These are phyloP conservation scores for Ictalurus furcatus DNA, from an alignment of 2,113 vertebrate species.

Conservation along the genomic window DNA sequence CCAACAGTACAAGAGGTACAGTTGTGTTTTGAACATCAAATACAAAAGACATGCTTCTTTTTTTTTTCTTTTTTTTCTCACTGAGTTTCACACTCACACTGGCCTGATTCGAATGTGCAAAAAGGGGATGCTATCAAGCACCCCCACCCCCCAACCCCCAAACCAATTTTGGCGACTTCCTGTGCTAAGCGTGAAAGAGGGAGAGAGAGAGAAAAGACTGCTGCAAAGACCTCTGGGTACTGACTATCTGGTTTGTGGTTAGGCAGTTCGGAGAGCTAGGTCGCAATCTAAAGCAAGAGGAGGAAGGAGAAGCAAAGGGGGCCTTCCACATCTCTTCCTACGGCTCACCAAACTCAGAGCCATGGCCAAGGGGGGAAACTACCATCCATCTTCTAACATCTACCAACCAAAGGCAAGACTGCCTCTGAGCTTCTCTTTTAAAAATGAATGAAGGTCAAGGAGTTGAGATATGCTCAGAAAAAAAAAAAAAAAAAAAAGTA, in stretches of 20 bases:
- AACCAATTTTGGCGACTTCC: conserved; percentile 41
- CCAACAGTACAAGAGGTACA: neutral
- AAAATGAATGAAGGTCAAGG: neutral
- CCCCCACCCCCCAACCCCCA: neutral
- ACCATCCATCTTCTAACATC: conserved; percentile 24
- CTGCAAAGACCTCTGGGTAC: conserved; percentile 72
- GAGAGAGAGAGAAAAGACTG: conserved; percentile 50
- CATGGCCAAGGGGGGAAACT: conserved; percentile 54
- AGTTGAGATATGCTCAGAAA: neutral
- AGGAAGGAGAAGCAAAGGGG: conserved; percentile 71
- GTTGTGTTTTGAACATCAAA: neutral
- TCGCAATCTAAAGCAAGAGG: conserved; percentile 66
- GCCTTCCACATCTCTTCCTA: conserved; percentile 74
- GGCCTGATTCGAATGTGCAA: conserved; percentile 27
- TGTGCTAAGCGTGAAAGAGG: conserved; percentile 51
- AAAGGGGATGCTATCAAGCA: conserved; percentile 41
- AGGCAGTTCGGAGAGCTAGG: conserved; percentile 60
- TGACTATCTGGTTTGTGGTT: conserved; percentile 72
- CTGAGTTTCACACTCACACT: conserved; percentile 34
- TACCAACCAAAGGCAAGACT: conserved; percentile 17
- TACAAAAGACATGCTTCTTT: neutral
- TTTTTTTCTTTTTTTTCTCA: neutral
- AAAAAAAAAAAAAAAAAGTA: neutral
- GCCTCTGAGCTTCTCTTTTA: neutral
- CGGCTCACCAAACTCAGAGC: conserved; percentile 60